These are phyloP conservation scores for Limonius californicus DNA, from an alignment of 1,140 invertebrate species.

Conservation along the genomic window DNA sequence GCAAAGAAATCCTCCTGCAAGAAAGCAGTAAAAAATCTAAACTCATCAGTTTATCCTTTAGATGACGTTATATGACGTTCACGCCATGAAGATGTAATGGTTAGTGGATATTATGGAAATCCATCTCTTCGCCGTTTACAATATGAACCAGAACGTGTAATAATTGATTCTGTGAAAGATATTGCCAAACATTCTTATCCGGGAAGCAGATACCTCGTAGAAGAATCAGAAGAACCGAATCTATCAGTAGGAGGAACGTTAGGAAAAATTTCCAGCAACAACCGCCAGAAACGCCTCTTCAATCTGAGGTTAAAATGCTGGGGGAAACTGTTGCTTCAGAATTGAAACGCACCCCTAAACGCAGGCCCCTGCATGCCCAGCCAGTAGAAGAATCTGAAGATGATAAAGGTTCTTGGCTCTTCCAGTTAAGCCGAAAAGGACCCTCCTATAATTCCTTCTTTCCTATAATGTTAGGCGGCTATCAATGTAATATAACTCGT, in stretches of 20 bases:
- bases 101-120: constrained; percentile 41
- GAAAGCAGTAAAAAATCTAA: no score
- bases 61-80: no score
- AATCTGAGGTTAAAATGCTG: constrained; percentile 3
- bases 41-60: no score
- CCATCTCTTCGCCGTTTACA: constrained; percentile 18
- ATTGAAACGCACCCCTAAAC: constrained; percentile 18
- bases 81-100: constrained; percentile 42
- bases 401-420: constrained; percentile 39
- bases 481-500: constrained; percentile 40
- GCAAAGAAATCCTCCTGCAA: no score
- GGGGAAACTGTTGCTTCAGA: constrained; percentile 6
- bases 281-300: constrained; percentile 9
- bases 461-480: constrained; percentile 58
- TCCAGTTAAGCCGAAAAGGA: constrained; percentile 33
- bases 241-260: constrained; percentile 3
- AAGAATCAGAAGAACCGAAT: neutral
- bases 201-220: constrained; percentile 12
- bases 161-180: constrained; percentile 34
- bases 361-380: constrained; percentile 3
- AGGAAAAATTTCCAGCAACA: constrained; percentile 14
- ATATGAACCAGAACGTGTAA: constrained; percentile 30
- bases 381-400: constrained; percentile 33
- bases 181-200: constrained; percentile 34
- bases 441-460: constrained; percentile 55